These are phyloP conservation scores for Onychomys torridus DNA, from an alignment of 2,797 vertebrate species.

Conservation along the genomic window DNA sequence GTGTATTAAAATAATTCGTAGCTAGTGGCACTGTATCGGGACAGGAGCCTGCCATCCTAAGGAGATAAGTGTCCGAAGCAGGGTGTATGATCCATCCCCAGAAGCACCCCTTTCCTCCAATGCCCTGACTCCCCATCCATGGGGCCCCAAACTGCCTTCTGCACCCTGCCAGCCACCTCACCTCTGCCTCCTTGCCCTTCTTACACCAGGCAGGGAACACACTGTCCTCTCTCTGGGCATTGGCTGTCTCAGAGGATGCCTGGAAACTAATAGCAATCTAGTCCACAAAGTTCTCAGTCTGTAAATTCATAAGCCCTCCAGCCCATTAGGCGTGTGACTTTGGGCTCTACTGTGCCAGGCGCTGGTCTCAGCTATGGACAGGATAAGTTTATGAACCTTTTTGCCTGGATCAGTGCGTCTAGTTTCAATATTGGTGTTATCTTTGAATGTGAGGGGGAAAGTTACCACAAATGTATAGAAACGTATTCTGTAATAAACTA, in stretches of 20 bases:
- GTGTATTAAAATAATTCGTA: too few species aligned
- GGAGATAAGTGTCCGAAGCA: neutral
- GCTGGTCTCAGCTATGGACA: accelerated
- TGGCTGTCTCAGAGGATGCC: neutral
- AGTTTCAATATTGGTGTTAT: accelerated
- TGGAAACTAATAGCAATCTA: accelerated
- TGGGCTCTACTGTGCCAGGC: neutral
- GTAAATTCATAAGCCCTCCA: neutral
- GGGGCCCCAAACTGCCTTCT: too few species aligned
- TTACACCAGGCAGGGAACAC: accelerated
- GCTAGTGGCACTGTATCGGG: neutral
- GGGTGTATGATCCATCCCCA: neutral
- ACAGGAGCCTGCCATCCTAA: neutral
- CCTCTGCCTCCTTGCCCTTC: too few species aligned
- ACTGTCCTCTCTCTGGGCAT: neutral
- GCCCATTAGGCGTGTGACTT: accelerated
- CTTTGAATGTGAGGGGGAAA: neutral
- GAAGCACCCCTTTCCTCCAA: neutral
- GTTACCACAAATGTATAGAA: neutral
- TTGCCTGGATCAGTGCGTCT: neutral
- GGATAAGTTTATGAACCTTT: neutral
- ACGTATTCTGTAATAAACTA: neutral
- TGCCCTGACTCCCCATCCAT: neutral
- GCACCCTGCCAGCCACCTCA: neutral
- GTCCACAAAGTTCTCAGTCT: too few species aligned